Base-by-base conservation (phyloP, 2,888 invertebrate species). In the Zaprionus lineosus region DNA sequence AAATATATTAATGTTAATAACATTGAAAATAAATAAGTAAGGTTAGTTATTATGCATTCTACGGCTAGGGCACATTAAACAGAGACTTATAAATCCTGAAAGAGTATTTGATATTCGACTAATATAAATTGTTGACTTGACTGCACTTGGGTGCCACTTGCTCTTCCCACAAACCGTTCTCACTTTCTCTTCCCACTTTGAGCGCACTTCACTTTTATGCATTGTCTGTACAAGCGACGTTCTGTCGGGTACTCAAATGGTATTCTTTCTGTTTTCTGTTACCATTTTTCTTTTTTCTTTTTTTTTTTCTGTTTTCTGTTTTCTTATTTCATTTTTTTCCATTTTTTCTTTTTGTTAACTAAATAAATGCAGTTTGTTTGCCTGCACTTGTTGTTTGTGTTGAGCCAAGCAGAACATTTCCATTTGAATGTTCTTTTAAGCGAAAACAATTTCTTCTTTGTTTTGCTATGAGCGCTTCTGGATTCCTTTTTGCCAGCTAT, bases 361-460 rank as follows among this genome's bases (percentile, higher is more conserved):
- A 79, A 79, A 85, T 85, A 85, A 86, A 79, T 76, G 81, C 79
- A 85, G 81, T 72, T 74, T 77, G 71, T 72, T 81, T 77, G 77
- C 85, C 79, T 81, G 77, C 84, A 68, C 66, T 77, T 81, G 78
- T 78, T 78, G 78, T 78, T 81, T 73, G 77, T 85, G 82, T 84
- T 84, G 78, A 86, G 74, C 85, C 83, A 83, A 84, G 86, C 82
- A 84, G 69, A 83, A 84, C 82, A 78, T 83, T 83, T 83, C 83
- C 82, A 86, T 83, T 83, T 82, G 82, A 86, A 83, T 83, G 82
- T 83, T 78, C 86, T 83, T 83, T 83, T 83, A 84, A 86, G 82
- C 82, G 82, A 73, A 78, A 86, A 84, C 83, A 83, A 86, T 86
- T 86, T 82, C 74, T 83, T 85, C 86, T 84, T 83, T 83, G 86